Evolutionary conservation across 1,140 invertebrate genomes (phyloP).

Genomic region (Saccostrea glomerata): DNA sequence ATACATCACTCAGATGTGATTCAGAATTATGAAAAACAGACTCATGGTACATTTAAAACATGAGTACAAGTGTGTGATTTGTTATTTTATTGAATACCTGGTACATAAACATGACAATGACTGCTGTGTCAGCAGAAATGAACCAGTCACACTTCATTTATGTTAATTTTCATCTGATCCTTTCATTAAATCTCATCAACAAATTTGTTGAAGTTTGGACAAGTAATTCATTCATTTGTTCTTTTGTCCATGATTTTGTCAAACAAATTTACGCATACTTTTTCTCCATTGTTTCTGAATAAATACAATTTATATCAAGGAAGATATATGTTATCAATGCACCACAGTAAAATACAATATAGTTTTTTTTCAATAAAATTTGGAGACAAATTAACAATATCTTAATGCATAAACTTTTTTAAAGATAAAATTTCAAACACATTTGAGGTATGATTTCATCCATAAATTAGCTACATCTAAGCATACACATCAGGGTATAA

Average conservation of each 20-base stretch:
- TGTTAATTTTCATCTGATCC: not conserved
- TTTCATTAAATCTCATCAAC: not conserved
- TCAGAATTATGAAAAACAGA: not conserved
- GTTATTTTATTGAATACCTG: not conserved
- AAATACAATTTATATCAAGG: slow-evolving; percentile 8
- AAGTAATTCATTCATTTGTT: not conserved
- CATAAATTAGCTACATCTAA: slow-evolving; percentile 15
- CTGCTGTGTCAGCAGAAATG: not conserved
- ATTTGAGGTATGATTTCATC: slow-evolving; percentile 25
- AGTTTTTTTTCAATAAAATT: slow-evolving; percentile 21
- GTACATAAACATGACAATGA: slow-evolving; percentile 19
- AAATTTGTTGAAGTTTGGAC: not conserved
- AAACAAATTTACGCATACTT: not conserved
- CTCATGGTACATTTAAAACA: not conserved
- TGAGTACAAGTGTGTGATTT: not conserved
- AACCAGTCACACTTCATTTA: slow-evolving; percentile 2
- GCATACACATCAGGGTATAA: slow-evolving; percentile 12
- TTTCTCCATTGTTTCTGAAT: slow-evolving; percentile 6
- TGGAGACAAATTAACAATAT: slow-evolving; percentile 26
- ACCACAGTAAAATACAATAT: slow-evolving; percentile 26
- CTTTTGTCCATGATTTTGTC: not conserved
- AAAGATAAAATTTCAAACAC: slow-evolving; percentile 10
- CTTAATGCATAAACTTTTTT: slow-evolving; percentile 12
- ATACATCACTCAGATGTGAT: too few species aligned
- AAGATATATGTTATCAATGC: slow-evolving; percentile 15